Percentiles rank a stretch among this genome's conserved stretches.
Evolutionary conservation across 2,113 vertebrate genomes (phyloP).

Genomic region (Orthonyx spaldingii): DNA sequence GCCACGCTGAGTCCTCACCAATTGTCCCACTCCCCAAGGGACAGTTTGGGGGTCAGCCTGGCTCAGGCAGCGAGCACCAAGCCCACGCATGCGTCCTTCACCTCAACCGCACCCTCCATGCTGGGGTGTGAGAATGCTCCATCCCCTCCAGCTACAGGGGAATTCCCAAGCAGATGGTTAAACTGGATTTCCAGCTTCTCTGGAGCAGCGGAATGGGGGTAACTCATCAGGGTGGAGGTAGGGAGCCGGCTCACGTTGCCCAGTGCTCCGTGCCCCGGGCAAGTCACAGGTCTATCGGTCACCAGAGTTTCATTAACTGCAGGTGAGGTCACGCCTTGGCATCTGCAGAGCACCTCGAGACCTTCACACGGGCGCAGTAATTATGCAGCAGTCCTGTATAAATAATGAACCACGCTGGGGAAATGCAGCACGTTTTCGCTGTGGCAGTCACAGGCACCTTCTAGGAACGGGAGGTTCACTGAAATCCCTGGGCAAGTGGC

Average conservation of each 20-base stretch:
- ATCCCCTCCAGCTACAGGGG: slow-evolving; percentile 57
- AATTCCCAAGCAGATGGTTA: slow-evolving; percentile 63
- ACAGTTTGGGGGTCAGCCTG: not conserved
- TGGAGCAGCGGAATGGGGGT: slow-evolving; percentile 7
- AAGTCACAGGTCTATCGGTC: slow-evolving; percentile 5
- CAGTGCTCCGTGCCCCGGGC: not conserved
- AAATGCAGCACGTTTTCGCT: not conserved
- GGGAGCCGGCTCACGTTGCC: not conserved
- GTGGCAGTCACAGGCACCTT: not conserved
- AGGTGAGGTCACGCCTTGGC: not conserved
- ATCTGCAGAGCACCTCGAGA: not conserved
- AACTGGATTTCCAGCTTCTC: slow-evolving; percentile 59
- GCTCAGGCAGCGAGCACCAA: not conserved
- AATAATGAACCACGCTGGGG: not conserved
- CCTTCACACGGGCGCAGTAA: not conserved
- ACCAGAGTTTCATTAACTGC: not conserved
- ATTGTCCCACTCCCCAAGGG: not conserved
- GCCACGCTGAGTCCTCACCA: too few species aligned
- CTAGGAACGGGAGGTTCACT: not conserved
- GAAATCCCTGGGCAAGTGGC: not conserved
- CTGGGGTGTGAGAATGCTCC: slow-evolving; percentile 52
- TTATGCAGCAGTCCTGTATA: not conserved
- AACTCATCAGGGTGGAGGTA: slow-evolving; percentile 23
- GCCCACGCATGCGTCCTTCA: slow-evolving; percentile 19
- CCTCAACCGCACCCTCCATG: slow-evolving; percentile 28